phyloP scores from a whole-genome alignment of 1,140 invertebrate species.

The Drosophila azteca region DNA sequence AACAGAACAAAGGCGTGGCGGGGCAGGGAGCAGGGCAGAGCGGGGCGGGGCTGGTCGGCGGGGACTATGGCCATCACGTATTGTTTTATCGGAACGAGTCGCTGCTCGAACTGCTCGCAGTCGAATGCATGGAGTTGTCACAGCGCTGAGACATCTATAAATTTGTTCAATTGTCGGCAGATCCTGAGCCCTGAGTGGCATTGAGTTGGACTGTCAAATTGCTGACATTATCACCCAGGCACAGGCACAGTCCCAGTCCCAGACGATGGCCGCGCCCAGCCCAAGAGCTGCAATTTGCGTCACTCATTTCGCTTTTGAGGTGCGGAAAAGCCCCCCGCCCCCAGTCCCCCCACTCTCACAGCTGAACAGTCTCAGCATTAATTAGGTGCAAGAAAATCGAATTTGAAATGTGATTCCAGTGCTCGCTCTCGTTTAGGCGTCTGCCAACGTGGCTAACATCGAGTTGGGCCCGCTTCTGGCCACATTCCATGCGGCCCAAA shows the following conservation, averaged over 20 bases:
- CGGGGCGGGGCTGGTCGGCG: background rate
- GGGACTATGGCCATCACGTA: slow-evolving; percentile 56
- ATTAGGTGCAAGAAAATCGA: slow-evolving; percentile 16
- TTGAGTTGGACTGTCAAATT: slow-evolving; percentile 24
- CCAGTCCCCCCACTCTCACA: too few species aligned
- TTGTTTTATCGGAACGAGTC: slow-evolving; percentile 32
- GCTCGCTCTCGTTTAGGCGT: slow-evolving; percentile 3
- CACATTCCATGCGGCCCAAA: slow-evolving; percentile 38
- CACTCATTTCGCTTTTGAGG: too few species aligned
- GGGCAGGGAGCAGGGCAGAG: too few species aligned
- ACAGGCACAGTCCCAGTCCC: background rate
- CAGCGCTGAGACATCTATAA: slow-evolving; percentile 27
- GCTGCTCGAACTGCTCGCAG: slow-evolving; percentile 1
- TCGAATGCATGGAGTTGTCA: slow-evolving; percentile 49
- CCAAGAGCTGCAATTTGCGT: background rate
- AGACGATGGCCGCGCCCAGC: background rate
- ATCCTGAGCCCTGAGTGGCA: slow-evolving; percentile 28
- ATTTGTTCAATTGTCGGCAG: slow-evolving; percentile 41
- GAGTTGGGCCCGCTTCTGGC: slow-evolving; percentile 22
- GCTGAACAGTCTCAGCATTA: background rate
- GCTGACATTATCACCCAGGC: slow-evolving; percentile 4
- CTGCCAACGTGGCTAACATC: slow-evolving; percentile 16
- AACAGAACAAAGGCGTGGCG: slow-evolving; percentile 34
- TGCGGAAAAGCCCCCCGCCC: background rate
- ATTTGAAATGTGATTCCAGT: slow-evolving; percentile 4